phyloP scores from a whole-genome alignment of 2,888 invertebrate genomes.

The Aelia acuminata region DNA sequence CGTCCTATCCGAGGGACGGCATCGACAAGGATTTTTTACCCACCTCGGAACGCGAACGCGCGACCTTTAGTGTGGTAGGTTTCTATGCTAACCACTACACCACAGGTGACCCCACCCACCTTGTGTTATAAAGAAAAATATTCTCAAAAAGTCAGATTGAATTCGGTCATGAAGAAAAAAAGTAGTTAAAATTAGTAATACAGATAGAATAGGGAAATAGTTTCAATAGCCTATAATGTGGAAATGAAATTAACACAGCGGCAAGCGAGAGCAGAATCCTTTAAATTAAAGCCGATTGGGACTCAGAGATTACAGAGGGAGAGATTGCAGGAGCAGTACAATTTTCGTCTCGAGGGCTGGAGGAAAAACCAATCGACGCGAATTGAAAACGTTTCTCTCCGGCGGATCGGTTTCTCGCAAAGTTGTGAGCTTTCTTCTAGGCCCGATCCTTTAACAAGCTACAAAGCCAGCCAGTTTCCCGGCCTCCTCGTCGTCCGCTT shows the following conservation, averaged over 20 bases:
- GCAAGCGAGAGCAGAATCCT: slow-evolving; percentile 7
- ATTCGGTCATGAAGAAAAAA: too few relatives aligned
- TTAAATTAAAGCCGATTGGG: slow-evolving; percentile 40
- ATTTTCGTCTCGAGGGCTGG: slow-evolving; percentile 23
- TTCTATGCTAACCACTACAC: too few relatives aligned
- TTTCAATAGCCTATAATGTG: background rate
- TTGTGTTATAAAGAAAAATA: too few relatives aligned
- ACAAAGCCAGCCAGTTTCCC: slow-evolving; percentile 26
- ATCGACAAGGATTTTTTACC: too few relatives aligned
- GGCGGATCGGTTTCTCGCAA: slow-evolving; percentile 22
- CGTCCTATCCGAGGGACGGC: too few relatives aligned
- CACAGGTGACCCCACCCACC: too few relatives aligned
- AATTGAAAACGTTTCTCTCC: slow-evolving; percentile 50
- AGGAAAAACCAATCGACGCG: slow-evolving; percentile 36
- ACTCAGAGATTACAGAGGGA: slow-evolving; percentile 13
- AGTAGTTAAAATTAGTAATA: too few relatives aligned
- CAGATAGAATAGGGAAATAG: background rate
- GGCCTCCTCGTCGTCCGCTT: background rate
- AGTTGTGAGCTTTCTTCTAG: slow-evolving; percentile 50
- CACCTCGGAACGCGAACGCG: too few relatives aligned
- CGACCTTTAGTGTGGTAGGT: too few relatives aligned
- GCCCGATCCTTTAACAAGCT: slow-evolving; percentile 44
- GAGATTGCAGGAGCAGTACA: slow-evolving; percentile 18
- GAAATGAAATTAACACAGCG: background rate
- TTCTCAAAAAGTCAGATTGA: too few relatives aligned